Conservation (phyloP, 37 sponge, comb jelly and placozoan genomes). For the Cliona cf. orientalis region DNA sequence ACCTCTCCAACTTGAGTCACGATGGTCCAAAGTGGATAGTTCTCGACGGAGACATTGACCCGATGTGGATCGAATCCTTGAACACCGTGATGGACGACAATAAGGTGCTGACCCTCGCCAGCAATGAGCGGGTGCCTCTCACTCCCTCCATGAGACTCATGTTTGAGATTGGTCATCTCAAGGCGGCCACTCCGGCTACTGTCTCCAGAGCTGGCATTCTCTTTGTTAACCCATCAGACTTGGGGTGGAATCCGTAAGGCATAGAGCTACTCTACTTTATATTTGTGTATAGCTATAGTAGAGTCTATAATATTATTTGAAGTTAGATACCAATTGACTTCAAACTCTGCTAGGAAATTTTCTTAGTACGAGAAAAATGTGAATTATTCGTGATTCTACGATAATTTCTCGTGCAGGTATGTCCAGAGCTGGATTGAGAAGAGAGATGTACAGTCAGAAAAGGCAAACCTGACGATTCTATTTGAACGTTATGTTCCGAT, state of each 20-base stretch:
- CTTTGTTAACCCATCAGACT: slow-evolving; percentile 94
- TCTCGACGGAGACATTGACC: slow-evolving; percentile 99
- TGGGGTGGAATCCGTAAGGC: slow-evolving; percentile 96
- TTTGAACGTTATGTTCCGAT: slow-evolving; percentile 96
- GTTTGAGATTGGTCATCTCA: slow-evolving; percentile 98
- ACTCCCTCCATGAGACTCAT: slow-evolving; percentile 97
- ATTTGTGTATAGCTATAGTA: background rate
- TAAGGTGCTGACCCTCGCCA: slow-evolving; percentile 98
- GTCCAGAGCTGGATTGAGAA: slow-evolving; percentile 96
- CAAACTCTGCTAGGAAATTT: background rate
- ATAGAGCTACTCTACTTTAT: background rate
- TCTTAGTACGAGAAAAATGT: background rate
- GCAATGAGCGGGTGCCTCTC: slow-evolving; percentile 97
- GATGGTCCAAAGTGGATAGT: slow-evolving; percentile 99
- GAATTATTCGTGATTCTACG: background rate
- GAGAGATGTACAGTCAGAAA: slow-evolving; percentile 94
- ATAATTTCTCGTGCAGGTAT: slow-evolving; percentile 38
- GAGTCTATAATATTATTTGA: no score
- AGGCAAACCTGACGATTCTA: slow-evolving; percentile 95
- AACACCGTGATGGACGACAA: slow-evolving; percentile 99
- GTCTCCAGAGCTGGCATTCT: slow-evolving; percentile 99
- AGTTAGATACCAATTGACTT: background rate
- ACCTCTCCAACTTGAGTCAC: slow-evolving; percentile 79
- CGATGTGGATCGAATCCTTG: slow-evolving; percentile 99
- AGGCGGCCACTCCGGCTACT: slow-evolving; percentile 96